A percentile compares a stretch with the other conserved stretches of the same genome.
Conservation (phyloP, 2,888 invertebrate genomes). For the Cenopis cana region DNA sequence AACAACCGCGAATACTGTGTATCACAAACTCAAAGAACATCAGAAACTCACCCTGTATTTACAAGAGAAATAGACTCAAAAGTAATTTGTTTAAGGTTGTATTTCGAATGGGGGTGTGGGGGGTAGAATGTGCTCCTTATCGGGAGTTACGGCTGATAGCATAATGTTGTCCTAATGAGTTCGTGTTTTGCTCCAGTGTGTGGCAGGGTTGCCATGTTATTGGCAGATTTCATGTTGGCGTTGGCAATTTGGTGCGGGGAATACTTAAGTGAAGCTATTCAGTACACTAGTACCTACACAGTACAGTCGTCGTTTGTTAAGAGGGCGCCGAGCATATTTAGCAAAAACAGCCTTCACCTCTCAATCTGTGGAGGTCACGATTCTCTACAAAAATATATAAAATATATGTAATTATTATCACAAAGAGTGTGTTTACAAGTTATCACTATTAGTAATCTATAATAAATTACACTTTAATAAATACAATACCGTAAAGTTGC, state of each 20-base stretch:
- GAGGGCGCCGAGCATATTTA: too few relatives aligned
- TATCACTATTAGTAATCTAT: too few relatives aligned
- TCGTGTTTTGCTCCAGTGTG: constrained; percentile 52
- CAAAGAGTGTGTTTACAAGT: too few relatives aligned
- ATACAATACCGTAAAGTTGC: too few relatives aligned
- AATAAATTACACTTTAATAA: too few relatives aligned
- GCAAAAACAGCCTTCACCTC: too few relatives aligned
- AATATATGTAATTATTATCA: too few relatives aligned
- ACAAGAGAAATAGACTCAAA: not conserved
- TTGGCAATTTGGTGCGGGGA: not conserved
- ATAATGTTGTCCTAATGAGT: constrained; percentile 57
- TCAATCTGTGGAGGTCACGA: too few relatives aligned
- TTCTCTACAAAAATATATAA: too few relatives aligned
- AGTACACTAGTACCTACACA: too few relatives aligned
- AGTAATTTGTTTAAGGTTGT: not conserved
- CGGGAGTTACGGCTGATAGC: constrained; percentile 52
- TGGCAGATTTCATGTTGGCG: constrained; percentile 22
- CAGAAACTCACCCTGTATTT: constrained; percentile 1
- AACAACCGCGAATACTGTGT: constrained; percentile 49
- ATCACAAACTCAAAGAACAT: constrained; percentile 31
- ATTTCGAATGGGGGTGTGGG: constrained; percentile 4
- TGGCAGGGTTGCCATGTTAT: constrained; percentile 43
- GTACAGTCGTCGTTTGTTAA: too few relatives aligned
- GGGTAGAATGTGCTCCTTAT: constrained; percentile 46
- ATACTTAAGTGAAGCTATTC: not conserved